Conservation (phyloP, 2,113 vertebrate species). For the Psittacus erithacus region DNA sequence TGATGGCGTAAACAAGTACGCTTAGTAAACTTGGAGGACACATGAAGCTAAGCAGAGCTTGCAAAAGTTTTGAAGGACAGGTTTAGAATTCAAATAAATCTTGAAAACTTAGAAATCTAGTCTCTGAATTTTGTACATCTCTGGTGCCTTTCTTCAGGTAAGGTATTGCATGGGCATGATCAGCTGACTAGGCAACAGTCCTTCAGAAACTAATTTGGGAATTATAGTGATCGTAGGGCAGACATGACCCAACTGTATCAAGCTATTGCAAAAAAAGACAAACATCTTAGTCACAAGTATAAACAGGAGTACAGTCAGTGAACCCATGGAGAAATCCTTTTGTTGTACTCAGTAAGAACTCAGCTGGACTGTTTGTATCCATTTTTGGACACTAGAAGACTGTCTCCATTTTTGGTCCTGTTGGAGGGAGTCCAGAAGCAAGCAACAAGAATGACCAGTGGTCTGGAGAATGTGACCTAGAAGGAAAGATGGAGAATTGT, state of each 20-base stretch:
- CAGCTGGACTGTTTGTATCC: slow-evolving; percentile 10
- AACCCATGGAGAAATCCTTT: slow-evolving; percentile 23
- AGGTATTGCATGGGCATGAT: not conserved
- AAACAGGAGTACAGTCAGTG: slow-evolving; percentile 42
- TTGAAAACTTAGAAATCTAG: not conserved
- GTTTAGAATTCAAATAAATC: not conserved
- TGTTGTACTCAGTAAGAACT: not conserved
- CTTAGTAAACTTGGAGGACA: not conserved
- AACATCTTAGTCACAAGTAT: slow-evolving; percentile 8
- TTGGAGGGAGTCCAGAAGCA: slow-evolving; percentile 31
- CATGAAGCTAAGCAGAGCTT: not conserved
- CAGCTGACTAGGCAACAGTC: not conserved
- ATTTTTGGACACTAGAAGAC: slow-evolving; percentile 35
- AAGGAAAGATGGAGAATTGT: slow-evolving; percentile 14
- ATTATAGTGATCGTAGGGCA: not conserved
- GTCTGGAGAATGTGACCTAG: slow-evolving; percentile 45
- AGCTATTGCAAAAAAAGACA: slow-evolving; percentile 8
- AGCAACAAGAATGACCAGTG: slow-evolving; percentile 18
- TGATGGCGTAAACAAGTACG: not conserved
- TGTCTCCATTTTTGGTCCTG: not conserved
- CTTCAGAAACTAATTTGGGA: not conserved
- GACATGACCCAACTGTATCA: not conserved
- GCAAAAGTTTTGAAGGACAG: not conserved
- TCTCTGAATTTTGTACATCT: not conserved
- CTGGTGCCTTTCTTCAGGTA: not conserved